Evolutionary conservation across 2,797 vertebrate species (phyloP).

Genomic region (Potorous gilbertii): DNA sequence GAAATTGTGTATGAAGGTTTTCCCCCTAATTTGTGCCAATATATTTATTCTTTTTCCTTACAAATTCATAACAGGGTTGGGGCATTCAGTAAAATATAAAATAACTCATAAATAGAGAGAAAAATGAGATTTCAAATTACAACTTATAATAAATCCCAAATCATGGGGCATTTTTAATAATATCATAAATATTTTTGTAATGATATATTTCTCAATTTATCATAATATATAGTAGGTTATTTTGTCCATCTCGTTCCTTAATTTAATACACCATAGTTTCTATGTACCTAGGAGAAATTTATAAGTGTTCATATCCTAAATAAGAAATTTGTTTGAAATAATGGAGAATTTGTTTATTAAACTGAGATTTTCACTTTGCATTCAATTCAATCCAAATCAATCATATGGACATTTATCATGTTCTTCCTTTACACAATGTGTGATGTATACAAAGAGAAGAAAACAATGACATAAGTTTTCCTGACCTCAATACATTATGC

Average conservation of each 20-base stretch:
- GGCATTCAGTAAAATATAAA: neutral
- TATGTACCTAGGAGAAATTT: neutral
- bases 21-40: neutral
- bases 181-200: neutral
- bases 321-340: neutral
- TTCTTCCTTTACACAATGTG: neutral
- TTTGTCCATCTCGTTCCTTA: neutral
- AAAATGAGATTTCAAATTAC: neutral
- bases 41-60: neutral
- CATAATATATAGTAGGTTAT: neutral
- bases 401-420: neutral
- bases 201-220: neutral
- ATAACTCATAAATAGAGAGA: neutral
- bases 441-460: neutral
- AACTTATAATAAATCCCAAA: neutral
- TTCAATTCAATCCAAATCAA: neutral
- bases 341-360: neutral
- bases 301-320: neutral
- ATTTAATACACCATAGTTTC: neutral
- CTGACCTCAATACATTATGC: neutral
- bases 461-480: neutral
- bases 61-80: neutral
- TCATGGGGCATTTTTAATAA: neutral
- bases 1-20: too few species aligned
- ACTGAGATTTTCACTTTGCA: neutral